Evolutionary conservation across 1,140 invertebrate genomes (phyloP).

Genomic region (Megathymus violae): DNA sequence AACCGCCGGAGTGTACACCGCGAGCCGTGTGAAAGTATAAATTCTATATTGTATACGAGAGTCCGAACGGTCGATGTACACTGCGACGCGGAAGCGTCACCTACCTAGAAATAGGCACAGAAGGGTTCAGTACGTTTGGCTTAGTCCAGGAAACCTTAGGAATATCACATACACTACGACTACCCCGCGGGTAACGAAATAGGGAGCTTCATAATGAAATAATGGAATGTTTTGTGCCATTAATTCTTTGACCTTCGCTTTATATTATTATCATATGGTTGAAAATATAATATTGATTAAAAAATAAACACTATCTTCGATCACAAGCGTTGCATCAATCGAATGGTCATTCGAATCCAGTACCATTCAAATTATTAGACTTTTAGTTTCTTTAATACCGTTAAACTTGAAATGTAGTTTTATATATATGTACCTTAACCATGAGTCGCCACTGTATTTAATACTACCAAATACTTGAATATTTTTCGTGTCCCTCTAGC

Average conservation of each 20-base stretch:
- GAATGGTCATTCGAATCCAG: too few relatives aligned
- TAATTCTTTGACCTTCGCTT: constrained; percentile 30
- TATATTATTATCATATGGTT: neutral
- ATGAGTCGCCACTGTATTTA: too few relatives aligned
- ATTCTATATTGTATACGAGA: constrained; percentile 24
- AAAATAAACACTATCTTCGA: too few relatives aligned
- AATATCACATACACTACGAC: constrained; percentile 75
- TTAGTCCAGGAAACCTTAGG: constrained; percentile 74
- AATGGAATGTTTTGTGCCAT: constrained; percentile 60
- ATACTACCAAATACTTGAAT: too few relatives aligned
- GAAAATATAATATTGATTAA: too few relatives aligned
- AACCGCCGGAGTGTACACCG: constrained; percentile 17
- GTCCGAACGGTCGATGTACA: constrained; percentile 7
- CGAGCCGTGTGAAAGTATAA: constrained; percentile 20
- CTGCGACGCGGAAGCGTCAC: constrained; percentile 52
- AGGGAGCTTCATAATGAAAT: constrained; percentile 39
- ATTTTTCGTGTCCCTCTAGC: too few relatives aligned
- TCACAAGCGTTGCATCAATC: too few relatives aligned
- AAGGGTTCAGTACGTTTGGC: constrained; percentile 82
- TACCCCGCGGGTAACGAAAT: constrained; percentile 54
- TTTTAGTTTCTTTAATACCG: too few relatives aligned
- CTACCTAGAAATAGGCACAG: constrained; percentile 80
- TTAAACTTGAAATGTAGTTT: too few relatives aligned
- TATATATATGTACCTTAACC: too few relatives aligned
- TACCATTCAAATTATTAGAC: too few relatives aligned